A percentile compares a stretch with the other conserved stretches of the same genome.
Evolutionary conservation across 2,113 vertebrate genomes (phyloP).

Genomic region (Microcebus tavaratra): DNA sequence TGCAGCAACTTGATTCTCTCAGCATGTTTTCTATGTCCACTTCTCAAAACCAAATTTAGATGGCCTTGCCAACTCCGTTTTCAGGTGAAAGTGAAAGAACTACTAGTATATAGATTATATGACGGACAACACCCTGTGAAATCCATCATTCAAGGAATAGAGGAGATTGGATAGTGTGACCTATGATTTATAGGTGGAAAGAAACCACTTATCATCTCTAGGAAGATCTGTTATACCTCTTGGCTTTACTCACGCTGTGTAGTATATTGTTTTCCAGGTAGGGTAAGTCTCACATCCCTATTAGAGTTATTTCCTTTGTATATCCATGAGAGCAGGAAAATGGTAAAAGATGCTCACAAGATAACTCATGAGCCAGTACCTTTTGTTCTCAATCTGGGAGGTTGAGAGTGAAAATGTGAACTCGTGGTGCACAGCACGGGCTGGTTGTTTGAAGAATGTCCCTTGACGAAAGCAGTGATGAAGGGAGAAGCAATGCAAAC

Average conservation of each 20-base stretch:
- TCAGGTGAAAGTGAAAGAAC: constrained; percentile 48
- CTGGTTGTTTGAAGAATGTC: not conserved
- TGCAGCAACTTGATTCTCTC: constrained; percentile 30
- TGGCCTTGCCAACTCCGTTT: constrained; percentile 34
- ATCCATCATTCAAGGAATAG: constrained; percentile 52
- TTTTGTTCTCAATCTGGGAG: constrained; percentile 18
- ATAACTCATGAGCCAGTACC: not conserved
- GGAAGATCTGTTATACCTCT: not conserved
- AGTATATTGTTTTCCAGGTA: constrained; percentile 63
- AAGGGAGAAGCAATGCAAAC: not conserved
- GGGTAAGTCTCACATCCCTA: constrained; percentile 48
- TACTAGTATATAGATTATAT: constrained; percentile 55
- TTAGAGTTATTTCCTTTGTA: constrained; percentile 60
- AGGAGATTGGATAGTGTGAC: constrained; percentile 46
- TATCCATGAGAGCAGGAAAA: constrained; percentile 1
- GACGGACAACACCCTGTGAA: constrained; percentile 20
- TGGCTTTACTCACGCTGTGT: constrained; percentile 40
- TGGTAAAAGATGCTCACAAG: constrained; percentile 32
- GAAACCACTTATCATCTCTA: constrained; percentile 63
- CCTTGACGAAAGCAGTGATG: not conserved
- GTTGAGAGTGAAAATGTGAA: constrained; percentile 34
- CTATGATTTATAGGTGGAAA: constrained; percentile 65
- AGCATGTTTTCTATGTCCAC: constrained; percentile 18
- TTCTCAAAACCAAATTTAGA: constrained; percentile 39
- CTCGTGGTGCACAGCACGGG: not conserved